Evolutionary conservation across 2,888 invertebrate species (phyloP), one percentile per base, ranked within the genome.

Genomic region (Apodemia mormo): DNA sequence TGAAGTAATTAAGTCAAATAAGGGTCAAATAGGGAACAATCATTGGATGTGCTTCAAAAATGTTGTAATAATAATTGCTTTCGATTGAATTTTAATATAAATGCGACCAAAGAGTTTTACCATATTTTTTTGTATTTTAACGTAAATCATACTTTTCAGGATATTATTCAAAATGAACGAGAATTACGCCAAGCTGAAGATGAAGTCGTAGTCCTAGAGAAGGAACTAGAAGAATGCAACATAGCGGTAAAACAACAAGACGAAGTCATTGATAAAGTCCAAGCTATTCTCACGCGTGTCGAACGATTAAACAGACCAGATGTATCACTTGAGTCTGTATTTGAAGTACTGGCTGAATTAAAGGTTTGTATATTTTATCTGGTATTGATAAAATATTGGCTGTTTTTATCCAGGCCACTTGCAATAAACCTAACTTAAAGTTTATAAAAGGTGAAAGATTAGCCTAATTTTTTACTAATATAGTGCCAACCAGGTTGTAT

Each of bases 131-230:
- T 52, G 49, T 0, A 3, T 61, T 45, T 14, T 49, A 43, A 70
- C 8, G 52, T 7, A 54, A 54, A 7, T 54, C 2, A 2, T n/a
- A 8, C n/a, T 10, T 75, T 68, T 67, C 79, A 96, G 95, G 97
- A 98, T 76, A 99, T 99, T 69, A 96, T 99, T 70, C 95, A 96
- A 77, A 96, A 97, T 78, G 97, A 98, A 72, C 95, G 96, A 69
- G 95, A 96, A 74, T 94, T 96, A 2, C 95, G 96, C 67, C 94
- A 96, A 74, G 95, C 97, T 8, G 95, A 96, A 78, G 98, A 99
- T 81, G 95, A 96, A 77, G 95, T 97, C 7, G 94, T 97, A 0
- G 95, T 96, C 0, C 87, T 99, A 30, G 95, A 96, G 77, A 95
- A 97, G 71, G 99, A 99, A 82, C 94, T 96, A 67, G 95, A 95